Base-by-base conservation (phyloP, 2,113 vertebrate species). In the Protobothrops flavoviridis region DNA sequence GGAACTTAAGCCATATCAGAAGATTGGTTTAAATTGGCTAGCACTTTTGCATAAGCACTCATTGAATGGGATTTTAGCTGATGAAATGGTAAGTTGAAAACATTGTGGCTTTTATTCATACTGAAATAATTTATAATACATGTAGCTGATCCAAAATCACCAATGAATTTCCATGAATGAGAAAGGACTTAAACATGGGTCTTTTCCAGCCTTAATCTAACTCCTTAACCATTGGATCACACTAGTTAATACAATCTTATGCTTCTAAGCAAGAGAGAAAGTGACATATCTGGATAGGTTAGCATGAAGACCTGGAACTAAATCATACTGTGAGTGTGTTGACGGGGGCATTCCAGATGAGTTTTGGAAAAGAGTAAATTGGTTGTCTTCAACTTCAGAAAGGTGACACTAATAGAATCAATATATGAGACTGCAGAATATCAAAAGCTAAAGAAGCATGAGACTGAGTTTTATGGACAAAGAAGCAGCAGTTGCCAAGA, bases 11-110 rank as follows among this genome's bases (percentile, higher is more conserved):
- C 98, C 99, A 0, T 99, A 99, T 97, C 99, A 99, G 98, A 97
- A 99, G 94, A 99, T 99, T 95, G 99, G 99, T 91, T 97, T 99
- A 92, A 99, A 99, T 94, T 99, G 99, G 99, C 97, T 99, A 96
- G 97, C 98, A 33, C 97, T 99, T 81, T 97, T 99, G 59, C 97
- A 99, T 96, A 98, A 99, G 86, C 99, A 99, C 33, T 97, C 98
- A 21, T 97, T 99, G 91, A 99, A 99, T 94, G 99, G 98, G 2
- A 99, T 99, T 97, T 97, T 99, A 52, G 99, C 99, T 93, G 99
- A 99, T 98, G 99, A 99, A 98, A 99, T 99, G 99, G 99, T 99
- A 96, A 98, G 98, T 94, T n/a, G 9, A 55, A 52, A 93, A 33
- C 11, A 24, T 39, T 50, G 12, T 61, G 8, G 50, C 4, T 53